Conservation (phyloP, 2,113 vertebrate genomes). For the Chloropsis hardwickii region DNA sequence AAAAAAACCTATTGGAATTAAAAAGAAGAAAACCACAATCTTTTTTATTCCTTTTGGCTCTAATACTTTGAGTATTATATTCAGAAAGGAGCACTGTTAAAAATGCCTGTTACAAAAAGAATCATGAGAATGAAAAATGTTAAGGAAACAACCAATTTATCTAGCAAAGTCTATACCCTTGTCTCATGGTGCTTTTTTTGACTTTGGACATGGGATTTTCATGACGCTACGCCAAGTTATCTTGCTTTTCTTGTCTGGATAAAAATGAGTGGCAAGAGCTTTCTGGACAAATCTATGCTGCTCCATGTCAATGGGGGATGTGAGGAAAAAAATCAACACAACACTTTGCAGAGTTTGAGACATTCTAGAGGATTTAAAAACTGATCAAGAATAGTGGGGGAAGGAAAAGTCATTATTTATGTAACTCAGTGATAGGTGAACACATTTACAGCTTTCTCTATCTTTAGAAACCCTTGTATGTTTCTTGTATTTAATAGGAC, state of each 20-base stretch:
- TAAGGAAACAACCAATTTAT: not conserved
- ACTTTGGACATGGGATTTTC: not conserved
- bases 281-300: not conserved
- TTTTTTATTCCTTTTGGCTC: not conserved
- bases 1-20: not conserved
- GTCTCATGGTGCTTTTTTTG: not conserved
- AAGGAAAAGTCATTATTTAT: not conserved
- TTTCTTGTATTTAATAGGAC: not conserved
- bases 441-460: not conserved
- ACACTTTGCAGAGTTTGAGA: not conserved
- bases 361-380: not conserved
- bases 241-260: not conserved
- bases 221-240: not conserved
- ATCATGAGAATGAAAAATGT: not conserved
- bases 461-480: not conserved
- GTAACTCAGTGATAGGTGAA: not conserved
- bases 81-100: not conserved
- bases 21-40: not conserved
- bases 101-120: not conserved
- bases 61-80: not conserved
- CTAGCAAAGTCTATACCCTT: not conserved
- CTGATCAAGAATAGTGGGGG: not conserved
- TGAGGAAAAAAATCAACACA: not conserved
- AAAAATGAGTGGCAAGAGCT: not conserved
- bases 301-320: not conserved